Percentiles rank a stretch among this genome's conserved stretches.
These are phyloP conservation scores for Glyptemys insculpta DNA, from an alignment of 2,797 vertebrate species.

Conservation along the genomic window DNA sequence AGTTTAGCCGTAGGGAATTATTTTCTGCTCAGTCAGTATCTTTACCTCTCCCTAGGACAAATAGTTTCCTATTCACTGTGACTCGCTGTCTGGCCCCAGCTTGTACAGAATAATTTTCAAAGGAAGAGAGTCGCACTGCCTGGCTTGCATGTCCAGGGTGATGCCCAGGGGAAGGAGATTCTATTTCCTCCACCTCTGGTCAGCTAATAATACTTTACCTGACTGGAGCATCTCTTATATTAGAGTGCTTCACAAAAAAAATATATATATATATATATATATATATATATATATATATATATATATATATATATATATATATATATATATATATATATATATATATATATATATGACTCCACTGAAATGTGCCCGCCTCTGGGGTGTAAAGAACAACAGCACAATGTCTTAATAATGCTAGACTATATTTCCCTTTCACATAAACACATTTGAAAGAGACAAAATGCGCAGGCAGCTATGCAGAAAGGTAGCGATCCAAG, in stretches of 20 bases:
- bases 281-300: background rate
- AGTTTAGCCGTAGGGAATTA: background rate
- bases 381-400: background rate
- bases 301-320: background rate
- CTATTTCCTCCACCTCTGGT: background rate
- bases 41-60: background rate
- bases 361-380: background rate
- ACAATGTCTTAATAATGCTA: background rate
- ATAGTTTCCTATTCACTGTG: background rate
- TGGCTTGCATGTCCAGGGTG: background rate
- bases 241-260: background rate
- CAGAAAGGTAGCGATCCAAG: background rate
- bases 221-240: background rate
- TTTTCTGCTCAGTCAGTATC: background rate
- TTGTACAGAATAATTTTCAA: background rate
- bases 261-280: background rate
- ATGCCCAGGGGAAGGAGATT: background rate
- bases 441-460: background rate
- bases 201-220: background rate
- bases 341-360: background rate
- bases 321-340: too few relatives aligned
- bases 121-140: background rate
- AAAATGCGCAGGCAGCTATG: background rate
- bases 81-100: background rate
- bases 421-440: background rate